Evolutionary conservation across 1,140 invertebrate genomes (phyloP), one percentile per base, ranked within the genome.

Genomic region (Plutomurus gul): DNA sequence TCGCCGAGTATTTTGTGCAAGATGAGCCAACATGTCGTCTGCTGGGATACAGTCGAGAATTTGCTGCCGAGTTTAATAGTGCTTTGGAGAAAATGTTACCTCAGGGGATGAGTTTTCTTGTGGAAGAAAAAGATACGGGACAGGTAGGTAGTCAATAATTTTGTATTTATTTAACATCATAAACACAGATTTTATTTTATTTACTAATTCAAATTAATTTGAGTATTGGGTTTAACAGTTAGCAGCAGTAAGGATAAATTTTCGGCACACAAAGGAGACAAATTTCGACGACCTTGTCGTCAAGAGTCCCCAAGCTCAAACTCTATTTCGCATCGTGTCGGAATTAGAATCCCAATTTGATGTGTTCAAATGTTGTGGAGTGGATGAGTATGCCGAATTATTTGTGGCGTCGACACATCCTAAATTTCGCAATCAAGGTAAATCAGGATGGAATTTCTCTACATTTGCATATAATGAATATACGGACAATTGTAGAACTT

Each of bases 41-140:
- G 25, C 27, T 82, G 8, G 81, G 81, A n/a, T 82, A 82, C 27
- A 71, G 77, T 25, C 71, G 76, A 27, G 65, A 75, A 47, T 75
- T 79, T 27, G 78, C 33, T 33, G 72, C 56, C 8, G 78, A 82
- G 43, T 73, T 82, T 22, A 40, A 60, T 20, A 33, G 22, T 22
- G 22, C 49, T 22, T 4, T 60, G 8, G 47, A 40, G 16, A 46
- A 73, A 33, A 47, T 33, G n/a, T 30, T 72, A 43, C 13, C 33
- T 40, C 13, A 82, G 16, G 71, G 36, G 33, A 37, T 71, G 25
- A 60, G 81, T 73, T 82, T 82, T 43, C 33, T 79, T 18, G 75
- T 70, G 4, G 75, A 74, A 30, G 39, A 82, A 2, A 77, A 56
- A 46, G 75, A 77, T 11, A 77, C 77, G n/a, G 37, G 37, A 27